Base-by-base conservation (phyloP, 1,140 invertebrate species). In the Drosophila novamexicana region DNA sequence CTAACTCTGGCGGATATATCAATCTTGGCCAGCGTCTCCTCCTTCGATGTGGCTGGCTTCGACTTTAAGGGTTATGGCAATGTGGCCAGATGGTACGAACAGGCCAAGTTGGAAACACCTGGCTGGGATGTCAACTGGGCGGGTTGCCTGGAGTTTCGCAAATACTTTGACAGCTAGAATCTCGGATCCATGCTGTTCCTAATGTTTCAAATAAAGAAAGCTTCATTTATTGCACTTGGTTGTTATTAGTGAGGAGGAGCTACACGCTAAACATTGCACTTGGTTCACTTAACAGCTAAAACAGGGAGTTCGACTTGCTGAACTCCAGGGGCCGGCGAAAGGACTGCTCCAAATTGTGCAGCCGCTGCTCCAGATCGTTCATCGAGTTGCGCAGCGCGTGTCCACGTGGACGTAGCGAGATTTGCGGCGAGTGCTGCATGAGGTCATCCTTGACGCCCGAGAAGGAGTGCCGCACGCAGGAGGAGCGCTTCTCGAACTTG, bases 1-100 rank as follows among this genome's bases (percentile, higher is more conserved):
- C 88, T 97, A 7, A 97, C 96, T 8, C 88, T 97, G n/a, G 97
- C 96, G 1, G 96, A 97, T 83, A 92, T 96, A 7, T 77, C 94
- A 7, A 74, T 96, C 5, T 82, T 95, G 16, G 93, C 94, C 10
- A 93, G 93, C 0, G 93, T 96, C 7, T 95, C 95, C 7, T 95
- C 95, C 64, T 93, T 94, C 57, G 94, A 97, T 91, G 94, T 94
- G 1, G 92, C 94, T 1, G 94, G 94, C 14, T 95, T 95, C 47
- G 94, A 96, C 85, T 96, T 39, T 18, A 94, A 94, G 67, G 94
- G 96, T 63, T 97, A 95, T 84, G 91, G 94, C 8, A 96, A 97
- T 68, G 94, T 97, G 45, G 89, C 77, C 37, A 94, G 93, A 61
- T 97, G 96, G 96, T 94, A 95, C 66, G 94, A 95, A 29, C 95